A percentile compares a stretch with the other conserved stretches of the same genome.
Conservation (phyloP, 2,797 vertebrate species). For the Bryconaethiops microstoma region DNA sequence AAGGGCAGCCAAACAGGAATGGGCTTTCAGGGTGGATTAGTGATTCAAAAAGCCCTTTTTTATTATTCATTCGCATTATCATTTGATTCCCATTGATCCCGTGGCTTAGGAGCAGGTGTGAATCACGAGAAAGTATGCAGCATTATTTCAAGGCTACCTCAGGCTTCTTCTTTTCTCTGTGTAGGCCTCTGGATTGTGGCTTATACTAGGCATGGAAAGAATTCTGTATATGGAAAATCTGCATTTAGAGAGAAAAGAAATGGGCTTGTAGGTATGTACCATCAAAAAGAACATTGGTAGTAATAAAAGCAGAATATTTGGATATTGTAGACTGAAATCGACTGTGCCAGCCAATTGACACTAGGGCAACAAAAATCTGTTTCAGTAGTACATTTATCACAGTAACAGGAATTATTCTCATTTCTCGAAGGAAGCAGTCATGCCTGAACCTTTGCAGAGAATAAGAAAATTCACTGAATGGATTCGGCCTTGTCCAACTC, state of each 20-base stretch:
- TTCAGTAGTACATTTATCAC: background rate
- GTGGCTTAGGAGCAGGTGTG: slow-evolving; percentile 52
- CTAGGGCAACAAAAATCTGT: background rate
- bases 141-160: slow-evolving; percentile 22
- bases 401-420: background rate
- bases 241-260: slow-evolving; percentile 17
- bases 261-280: background rate
- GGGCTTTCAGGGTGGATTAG: slow-evolving; percentile 67
- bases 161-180: slow-evolving; percentile 37
- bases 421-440: background rate
- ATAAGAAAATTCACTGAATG: background rate
- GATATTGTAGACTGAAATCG: background rate
- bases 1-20: slow-evolving; percentile 61
- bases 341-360: background rate
- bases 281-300: background rate
- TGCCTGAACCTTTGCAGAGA: background rate
- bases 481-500: background rate
- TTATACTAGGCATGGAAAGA: slow-evolving; percentile 49
- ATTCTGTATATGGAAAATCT: slow-evolving; percentile 39
- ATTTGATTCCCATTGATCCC: slow-evolving; percentile 65
- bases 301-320: background rate
- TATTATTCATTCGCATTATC: slow-evolving; percentile 60
- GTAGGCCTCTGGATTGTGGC: slow-evolving; percentile 32
- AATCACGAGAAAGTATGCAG: slow-evolving; percentile 39
- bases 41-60: slow-evolving; percentile 56